phyloP scores from a whole-genome alignment of 2,113 vertebrate species.

The Centropus bengalensis region DNA sequence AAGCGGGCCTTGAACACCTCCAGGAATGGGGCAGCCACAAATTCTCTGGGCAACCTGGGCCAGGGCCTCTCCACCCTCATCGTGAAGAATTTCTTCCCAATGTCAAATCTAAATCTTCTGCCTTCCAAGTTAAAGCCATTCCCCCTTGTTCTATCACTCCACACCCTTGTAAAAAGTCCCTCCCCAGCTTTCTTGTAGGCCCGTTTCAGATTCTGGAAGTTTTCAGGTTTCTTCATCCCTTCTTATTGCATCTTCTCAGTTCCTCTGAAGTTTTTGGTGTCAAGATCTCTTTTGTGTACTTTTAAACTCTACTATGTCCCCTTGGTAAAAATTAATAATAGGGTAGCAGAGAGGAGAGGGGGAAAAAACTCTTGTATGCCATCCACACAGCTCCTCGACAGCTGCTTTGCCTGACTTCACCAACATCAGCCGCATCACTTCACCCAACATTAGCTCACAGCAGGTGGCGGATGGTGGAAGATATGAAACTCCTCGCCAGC shows the following conservation, averaged over 20 bases:
- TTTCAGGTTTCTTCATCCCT: background rate
- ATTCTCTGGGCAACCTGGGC: too few species aligned
- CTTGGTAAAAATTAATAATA: accelerated
- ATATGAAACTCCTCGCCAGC: background rate
- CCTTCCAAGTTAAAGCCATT: too few species aligned
- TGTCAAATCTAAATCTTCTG: too few species aligned
- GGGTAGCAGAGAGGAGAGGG: background rate
- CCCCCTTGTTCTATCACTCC: too few species aligned
- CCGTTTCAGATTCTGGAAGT: too few species aligned
- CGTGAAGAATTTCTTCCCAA: too few species aligned
- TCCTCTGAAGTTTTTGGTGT: background rate
- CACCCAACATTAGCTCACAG: background rate
- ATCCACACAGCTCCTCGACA: background rate
- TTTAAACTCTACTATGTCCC: background rate
- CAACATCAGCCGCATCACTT: accelerated
- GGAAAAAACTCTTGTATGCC: background rate
- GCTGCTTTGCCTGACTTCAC: background rate
- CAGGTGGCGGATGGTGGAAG: background rate
- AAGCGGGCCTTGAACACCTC: too few species aligned
- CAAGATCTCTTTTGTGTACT: background rate
- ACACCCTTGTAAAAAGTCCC: too few species aligned
- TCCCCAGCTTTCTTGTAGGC: too few species aligned
- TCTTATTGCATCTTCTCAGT: background rate
- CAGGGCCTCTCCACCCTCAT: too few species aligned
- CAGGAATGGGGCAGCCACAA: too few species aligned